phyloP scores from a whole-genome alignment of 2,888 invertebrate species.

The Aquatica leii region DNA sequence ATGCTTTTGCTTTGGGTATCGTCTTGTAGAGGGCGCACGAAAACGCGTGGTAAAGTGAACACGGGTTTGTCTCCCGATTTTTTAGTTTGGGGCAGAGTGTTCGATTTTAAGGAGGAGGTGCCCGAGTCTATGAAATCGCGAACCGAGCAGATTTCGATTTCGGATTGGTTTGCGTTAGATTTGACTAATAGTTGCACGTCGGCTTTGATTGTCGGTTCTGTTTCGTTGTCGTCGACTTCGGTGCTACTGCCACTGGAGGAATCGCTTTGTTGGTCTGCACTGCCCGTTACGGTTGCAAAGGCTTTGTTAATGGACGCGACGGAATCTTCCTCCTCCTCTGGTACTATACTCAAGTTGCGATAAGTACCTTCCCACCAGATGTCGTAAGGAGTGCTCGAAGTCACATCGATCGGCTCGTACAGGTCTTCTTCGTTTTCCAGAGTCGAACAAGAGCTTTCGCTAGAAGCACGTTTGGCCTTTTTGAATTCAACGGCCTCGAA shows the following conservation, averaged over 20 bases:
- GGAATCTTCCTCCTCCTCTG: constrained; percentile 60
- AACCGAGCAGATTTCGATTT: constrained; percentile 62
- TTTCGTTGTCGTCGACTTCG: constrained; percentile 19
- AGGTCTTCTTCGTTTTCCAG: constrained; percentile 40
- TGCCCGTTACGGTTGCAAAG: not conserved
- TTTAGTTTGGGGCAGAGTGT: constrained; percentile 5
- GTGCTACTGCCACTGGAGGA: constrained; percentile 16
- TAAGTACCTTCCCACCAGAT: constrained; percentile 61
- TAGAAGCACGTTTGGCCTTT: constrained; percentile 48
- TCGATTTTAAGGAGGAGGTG: not conserved
- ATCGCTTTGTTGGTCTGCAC: not conserved
- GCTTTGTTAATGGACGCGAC: constrained; percentile 48
- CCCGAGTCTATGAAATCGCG: constrained; percentile 53
- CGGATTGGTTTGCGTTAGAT: constrained; percentile 61
- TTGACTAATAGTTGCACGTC: constrained; percentile 64
- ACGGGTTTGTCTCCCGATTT: constrained; percentile 43
- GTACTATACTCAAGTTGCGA: constrained; percentile 59
- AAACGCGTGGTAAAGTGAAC: constrained; percentile 56
- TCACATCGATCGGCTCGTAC: constrained; percentile 54
- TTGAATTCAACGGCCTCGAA: constrained; percentile 43
- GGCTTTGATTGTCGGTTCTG: constrained; percentile 52
- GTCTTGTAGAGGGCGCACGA: constrained; percentile 50
- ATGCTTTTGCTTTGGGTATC: not conserved
- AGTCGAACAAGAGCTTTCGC: constrained; percentile 46
- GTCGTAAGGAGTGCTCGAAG: constrained; percentile 36